Evolutionary conservation across 1,140 invertebrate genomes (phyloP).

Genomic region (Lepidurus couesii): DNA sequence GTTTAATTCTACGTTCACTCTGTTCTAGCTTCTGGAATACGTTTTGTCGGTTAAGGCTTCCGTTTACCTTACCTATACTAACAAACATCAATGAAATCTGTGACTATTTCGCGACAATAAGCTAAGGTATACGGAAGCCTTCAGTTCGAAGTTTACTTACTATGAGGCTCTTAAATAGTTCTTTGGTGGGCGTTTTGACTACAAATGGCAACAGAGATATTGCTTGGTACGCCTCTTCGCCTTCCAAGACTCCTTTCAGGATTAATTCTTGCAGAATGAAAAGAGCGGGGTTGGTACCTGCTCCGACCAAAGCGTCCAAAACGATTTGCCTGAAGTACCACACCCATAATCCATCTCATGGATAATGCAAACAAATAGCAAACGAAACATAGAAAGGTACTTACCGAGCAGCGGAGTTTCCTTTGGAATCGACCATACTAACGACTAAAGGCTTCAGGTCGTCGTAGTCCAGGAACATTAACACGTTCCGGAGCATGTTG

Average conservation of each 20-base stretch:
- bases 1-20: neutral
- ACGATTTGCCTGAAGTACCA: conserved; percentile 31
- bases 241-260: conserved; percentile 35
- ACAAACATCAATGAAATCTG: too few species aligned
- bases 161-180: conserved; percentile 36
- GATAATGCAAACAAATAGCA: neutral
- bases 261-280: conserved; percentile 37
- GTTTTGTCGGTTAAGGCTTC: too few species aligned
- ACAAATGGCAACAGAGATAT: conserved; percentile 37
- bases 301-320: conserved; percentile 24
- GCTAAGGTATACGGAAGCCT: too few species aligned
- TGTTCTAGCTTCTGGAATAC: too few species aligned
- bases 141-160: conserved; percentile 30
- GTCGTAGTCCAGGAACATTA: conserved; percentile 31
- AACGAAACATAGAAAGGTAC: neutral
- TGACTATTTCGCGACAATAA: too few species aligned
- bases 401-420: conserved; percentile 31
- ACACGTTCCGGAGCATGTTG: conserved; percentile 31
- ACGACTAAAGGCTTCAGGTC: conserved; percentile 28
- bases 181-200: conserved; percentile 38
- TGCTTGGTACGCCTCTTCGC: conserved; percentile 36
- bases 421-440: conserved; percentile 26
- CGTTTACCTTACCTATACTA: too few species aligned
- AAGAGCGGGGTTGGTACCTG: conserved; percentile 39
- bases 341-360: neutral